Evolutionary conservation across 2,113 vertebrate genomes (phyloP).

Genomic region (Eulemur macaco): DNA sequence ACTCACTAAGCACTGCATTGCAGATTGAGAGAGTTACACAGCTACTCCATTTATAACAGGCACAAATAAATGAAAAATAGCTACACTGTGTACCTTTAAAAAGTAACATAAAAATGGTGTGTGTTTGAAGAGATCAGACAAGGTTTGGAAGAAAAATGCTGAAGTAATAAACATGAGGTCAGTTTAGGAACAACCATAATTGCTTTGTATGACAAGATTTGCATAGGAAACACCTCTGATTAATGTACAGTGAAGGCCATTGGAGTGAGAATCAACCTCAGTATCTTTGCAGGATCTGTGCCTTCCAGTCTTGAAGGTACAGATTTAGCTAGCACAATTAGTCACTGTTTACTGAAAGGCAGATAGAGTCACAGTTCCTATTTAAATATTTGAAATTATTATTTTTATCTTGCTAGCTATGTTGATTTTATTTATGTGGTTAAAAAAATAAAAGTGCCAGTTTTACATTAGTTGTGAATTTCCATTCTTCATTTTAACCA

Average conservation of each 20-base stretch:
- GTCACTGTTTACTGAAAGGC: constrained; percentile 76
- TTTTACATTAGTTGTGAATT: not conserved
- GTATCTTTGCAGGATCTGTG: constrained; percentile 66
- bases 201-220: constrained; percentile 82
- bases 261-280: constrained; percentile 52
- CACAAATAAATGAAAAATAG: constrained; percentile 70
- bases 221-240: constrained; percentile 83
- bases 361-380: constrained; percentile 62
- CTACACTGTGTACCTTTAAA: constrained; percentile 69
- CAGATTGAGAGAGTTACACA: not conserved
- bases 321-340: constrained; percentile 74
- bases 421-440: not conserved
- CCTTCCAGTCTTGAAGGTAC: constrained; percentile 70
- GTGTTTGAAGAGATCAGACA: constrained; percentile 66
- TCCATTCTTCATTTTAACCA: constrained; percentile 36
- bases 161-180: constrained; percentile 82
- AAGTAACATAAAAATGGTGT: constrained; percentile 60
- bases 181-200: constrained; percentile 77
- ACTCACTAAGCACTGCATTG: constrained; percentile 60
- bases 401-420: constrained; percentile 65
- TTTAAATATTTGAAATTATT: constrained; percentile 79
- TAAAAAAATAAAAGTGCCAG: not conserved
- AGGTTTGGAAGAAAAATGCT: constrained; percentile 78
- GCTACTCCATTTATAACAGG: not conserved
- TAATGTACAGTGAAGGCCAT: constrained; percentile 70